Evolutionary conservation across 2,888 invertebrate genomes (phyloP).

Genomic region (Leucophora obtusa): DNA sequence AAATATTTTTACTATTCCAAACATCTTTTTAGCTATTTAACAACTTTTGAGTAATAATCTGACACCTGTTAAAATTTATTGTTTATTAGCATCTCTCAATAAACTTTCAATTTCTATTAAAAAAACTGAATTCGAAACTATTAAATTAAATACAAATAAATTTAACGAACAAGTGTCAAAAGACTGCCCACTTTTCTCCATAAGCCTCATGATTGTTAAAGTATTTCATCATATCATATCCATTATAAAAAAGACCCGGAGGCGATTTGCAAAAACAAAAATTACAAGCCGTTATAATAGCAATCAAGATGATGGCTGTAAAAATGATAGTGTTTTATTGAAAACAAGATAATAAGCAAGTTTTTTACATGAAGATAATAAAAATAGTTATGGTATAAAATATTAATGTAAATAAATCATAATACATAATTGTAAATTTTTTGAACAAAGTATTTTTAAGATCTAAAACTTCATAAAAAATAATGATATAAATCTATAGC

Average conservation of each 20-base stretch:
- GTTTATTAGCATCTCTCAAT: background rate
- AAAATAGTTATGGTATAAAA: background rate
- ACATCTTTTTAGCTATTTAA: too few relatives aligned
- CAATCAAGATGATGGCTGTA: background rate
- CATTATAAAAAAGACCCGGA: conserved; percentile 10
- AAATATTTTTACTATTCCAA: too few relatives aligned
- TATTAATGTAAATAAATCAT: conserved; percentile 6
- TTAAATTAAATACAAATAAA: background rate
- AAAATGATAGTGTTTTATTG: conserved; percentile 1
- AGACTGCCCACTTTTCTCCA: background rate
- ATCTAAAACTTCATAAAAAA: background rate
- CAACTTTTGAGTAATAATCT: too few relatives aligned
- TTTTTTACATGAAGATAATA: background rate
- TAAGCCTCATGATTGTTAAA: conserved; percentile 12
- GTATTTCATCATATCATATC: background rate
- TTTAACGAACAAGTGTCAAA: background rate
- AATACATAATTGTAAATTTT: conserved; percentile 11
- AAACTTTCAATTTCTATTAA: conserved; percentile 42
- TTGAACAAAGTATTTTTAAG: conserved; percentile 5
- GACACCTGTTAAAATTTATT: too few relatives aligned
- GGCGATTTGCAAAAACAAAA: conserved; percentile 26
- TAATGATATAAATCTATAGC: background rate
- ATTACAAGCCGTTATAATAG: conserved; percentile 5
- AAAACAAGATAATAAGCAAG: conserved; percentile 3
- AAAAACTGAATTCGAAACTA: background rate